Percentiles rank a stretch among this genome's conserved stretches.
These are phyloP conservation scores for Tragelaphus eurycerus DNA, from an alignment of 2,797 vertebrate genomes.

Conservation along the genomic window DNA sequence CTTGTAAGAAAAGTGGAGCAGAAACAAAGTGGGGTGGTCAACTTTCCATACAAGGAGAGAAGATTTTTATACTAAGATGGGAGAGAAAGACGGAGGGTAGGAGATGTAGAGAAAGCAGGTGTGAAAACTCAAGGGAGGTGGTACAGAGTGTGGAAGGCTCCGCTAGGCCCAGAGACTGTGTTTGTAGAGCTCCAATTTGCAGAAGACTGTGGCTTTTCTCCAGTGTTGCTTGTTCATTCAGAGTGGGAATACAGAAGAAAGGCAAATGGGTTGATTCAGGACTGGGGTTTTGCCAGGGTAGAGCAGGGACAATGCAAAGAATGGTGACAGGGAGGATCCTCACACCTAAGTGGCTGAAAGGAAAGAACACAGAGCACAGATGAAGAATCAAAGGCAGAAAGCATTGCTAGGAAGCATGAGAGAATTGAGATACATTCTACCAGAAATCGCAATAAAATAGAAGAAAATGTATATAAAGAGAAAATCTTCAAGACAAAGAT, in stretches of 20 bases:
- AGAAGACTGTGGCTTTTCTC: background rate
- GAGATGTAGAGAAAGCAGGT: background rate
- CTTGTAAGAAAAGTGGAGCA: background rate
- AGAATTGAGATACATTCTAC: no score
- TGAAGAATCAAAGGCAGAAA: background rate
- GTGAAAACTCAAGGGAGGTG: background rate
- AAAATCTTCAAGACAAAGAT: background rate
- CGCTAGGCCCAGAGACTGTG: background rate
- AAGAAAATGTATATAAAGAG: background rate
- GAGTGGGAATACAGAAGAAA: no score
- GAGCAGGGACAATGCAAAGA: background rate
- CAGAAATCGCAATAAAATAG: background rate
- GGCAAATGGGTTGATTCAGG: background rate
- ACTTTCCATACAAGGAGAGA: background rate
- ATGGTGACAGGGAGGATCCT: accelerated
- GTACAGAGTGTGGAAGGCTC: accelerated
- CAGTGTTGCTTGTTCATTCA: accelerated
- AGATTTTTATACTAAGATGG: background rate
- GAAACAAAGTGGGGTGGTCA: background rate
- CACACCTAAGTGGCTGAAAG: no score
- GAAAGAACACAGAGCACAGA: background rate
- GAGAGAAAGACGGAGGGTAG: background rate
- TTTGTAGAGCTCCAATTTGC: background rate
- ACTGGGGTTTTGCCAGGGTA: no score
- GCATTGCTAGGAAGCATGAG: no score